Conservation (phyloP, 37 sponge, comb jelly and placozoan species). For the Beroe forskalii region DNA sequence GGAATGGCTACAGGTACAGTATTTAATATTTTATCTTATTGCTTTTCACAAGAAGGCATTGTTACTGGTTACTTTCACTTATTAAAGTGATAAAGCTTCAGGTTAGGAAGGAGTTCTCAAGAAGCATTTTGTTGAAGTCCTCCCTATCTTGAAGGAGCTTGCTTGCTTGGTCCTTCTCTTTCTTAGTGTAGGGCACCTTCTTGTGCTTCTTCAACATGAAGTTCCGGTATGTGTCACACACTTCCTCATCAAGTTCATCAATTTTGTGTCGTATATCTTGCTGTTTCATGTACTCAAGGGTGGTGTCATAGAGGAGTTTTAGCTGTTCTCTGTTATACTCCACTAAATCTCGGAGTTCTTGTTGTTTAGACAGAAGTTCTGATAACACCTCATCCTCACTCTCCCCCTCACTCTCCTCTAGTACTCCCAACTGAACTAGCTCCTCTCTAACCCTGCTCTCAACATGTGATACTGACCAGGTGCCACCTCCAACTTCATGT, state of each 20-base stretch:
- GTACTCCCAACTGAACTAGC: not conserved
- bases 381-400: conserved; percentile 61
- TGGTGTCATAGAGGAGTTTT: conserved; percentile 11
- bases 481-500: not conserved
- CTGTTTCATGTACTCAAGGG: conserved; percentile 40
- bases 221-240: conserved; percentile 61
- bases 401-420: conserved; percentile 43
- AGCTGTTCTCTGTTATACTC: conserved; percentile 53
- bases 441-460: conserved; percentile 52
- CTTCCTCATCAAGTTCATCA: conserved; percentile 32
- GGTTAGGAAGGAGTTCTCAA: conserved; percentile 27
- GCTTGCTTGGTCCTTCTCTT: conserved; percentile 54
- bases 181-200: conserved; percentile 52
- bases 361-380: conserved; percentile 22
- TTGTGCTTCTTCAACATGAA: conserved; percentile 64
- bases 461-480: not conserved
- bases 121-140: conserved; percentile 41
- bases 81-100: not conserved
- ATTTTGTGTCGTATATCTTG: conserved; percentile 51
- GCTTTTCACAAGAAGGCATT: too few relatives aligned
- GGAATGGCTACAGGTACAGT: too few relatives aligned
- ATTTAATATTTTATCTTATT: too few relatives aligned
- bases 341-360: conserved; percentile 30
- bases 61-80: not conserved
- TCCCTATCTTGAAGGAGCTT: conserved; percentile 48